Percentiles rank a stretch among this genome's conserved stretches.
Conservation (phyloP, 2,888 invertebrate species). For the Pandemis cinnamomeana region DNA sequence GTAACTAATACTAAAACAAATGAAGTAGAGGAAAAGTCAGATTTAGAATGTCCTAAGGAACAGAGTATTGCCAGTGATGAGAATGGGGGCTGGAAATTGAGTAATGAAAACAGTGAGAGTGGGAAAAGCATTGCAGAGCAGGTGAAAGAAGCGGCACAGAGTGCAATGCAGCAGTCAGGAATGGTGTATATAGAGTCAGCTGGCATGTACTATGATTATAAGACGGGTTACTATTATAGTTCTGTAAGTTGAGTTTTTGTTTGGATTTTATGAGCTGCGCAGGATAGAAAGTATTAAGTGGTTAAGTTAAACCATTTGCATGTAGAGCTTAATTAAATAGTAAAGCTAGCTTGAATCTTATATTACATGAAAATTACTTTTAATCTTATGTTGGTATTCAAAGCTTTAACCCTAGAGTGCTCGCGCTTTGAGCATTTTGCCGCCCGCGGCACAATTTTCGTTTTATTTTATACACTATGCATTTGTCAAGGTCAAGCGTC, state of each 20-base stretch:
- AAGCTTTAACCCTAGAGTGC: no score
- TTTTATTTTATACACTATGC: no score
- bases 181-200: constrained; percentile 95
- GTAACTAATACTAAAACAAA: constrained; percentile 24
- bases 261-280: background rate
- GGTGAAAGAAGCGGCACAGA: constrained; percentile 90
- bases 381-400: no score
- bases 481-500: no score
- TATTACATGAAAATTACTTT: no score
- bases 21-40: constrained; percentile 35
- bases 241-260: constrained; percentile 85
- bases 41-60: constrained; percentile 32
- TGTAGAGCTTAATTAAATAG: no score
- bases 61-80: constrained; percentile 19
- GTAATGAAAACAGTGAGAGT: constrained; percentile 53
- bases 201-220: constrained; percentile 95
- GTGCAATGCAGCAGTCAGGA: constrained; percentile 88
- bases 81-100: constrained; percentile 59
- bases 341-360: no score
- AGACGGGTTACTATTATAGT: constrained; percentile 95
- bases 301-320: no score
- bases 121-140: constrained; percentile 87
- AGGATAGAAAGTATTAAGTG: no score
- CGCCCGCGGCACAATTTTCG: no score
- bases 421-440: no score